Evolutionary conservation across 2,888 invertebrate species (phyloP), one percentile per base, ranked within the genome.

Genomic region (Emmelina monodactyla): DNA sequence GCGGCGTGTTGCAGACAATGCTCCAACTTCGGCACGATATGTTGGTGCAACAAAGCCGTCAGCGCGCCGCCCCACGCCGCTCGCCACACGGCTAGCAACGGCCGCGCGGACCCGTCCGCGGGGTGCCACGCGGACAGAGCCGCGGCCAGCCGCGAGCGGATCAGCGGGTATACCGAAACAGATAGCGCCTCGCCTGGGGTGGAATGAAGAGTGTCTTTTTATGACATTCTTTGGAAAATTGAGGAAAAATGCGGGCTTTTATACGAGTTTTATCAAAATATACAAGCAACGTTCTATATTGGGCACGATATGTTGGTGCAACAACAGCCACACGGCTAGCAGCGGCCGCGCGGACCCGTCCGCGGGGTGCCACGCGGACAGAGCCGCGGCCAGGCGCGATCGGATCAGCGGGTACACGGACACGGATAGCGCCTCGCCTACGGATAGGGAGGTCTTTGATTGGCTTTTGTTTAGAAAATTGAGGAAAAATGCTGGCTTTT

Each of bases 61-160:
- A 81, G 66, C 15, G 83, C 78, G 1, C 79, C 55, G 28, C 84
- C 71, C 60, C 82, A 85, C 2, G 84, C 71, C 34, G 78, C 82
- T 14, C 83, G 73, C 99, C 99, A 99, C 0, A 98, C 97, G 35
- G 88, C 85, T 15, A 99, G 82, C 82, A 98, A 93, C 14, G 92
- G 84, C 45, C 92, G 86, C 0, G 97, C 98, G 0, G 97, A 97
- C 25, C 87, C 83, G 78, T 98, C 98, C 0, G 92, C 92, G 0
- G 97, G 97, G 73, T 95, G 92, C 98, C 98, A 99, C 35, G 89
- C 89, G n/a, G 85, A 83, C 42, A 99, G 81, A 9, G 97, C 97
- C 22, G 85, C 84, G 16, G 92, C 91, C 33, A 99, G 80, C 58
- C 97, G 97, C 34, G 95, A 89, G 30, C 97, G 85, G 49, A 99